Percentiles rank a stretch among this genome's conserved stretches.
Evolutionary conservation across 2,113 vertebrate species (phyloP).

Genomic region (Dinomys branickii): DNA sequence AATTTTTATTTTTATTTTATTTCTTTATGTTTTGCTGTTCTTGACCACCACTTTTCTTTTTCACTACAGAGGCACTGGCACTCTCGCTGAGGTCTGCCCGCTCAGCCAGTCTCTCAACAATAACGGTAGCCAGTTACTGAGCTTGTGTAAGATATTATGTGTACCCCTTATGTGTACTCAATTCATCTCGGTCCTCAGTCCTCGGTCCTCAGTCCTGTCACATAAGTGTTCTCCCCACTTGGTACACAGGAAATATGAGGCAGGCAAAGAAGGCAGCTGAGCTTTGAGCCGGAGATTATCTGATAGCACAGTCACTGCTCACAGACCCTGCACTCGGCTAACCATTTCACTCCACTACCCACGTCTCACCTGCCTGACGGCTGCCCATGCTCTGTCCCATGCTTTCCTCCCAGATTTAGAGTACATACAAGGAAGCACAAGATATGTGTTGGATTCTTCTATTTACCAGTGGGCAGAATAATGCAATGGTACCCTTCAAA

Average conservation of each 20-base stretch:
- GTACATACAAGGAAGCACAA: neutral
- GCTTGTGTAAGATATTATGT: too few species aligned
- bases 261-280: neutral
- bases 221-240: neutral
- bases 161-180: rapidly evolving
- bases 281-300: neutral
- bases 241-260: neutral
- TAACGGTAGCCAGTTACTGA: neutral
- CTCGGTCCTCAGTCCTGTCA: neutral
- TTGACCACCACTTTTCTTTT: neutral
- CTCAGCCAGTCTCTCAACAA: neutral
- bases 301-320: neutral
- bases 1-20: neutral
- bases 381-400: neutral
- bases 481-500: neutral
- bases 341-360: neutral
- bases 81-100: too few species aligned
- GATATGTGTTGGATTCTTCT: neutral
- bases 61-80: too few species aligned
- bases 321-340: rapidly evolving
- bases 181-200: too few species aligned
- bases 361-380: neutral
- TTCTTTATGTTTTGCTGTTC: neutral
- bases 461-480: neutral
- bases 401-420: neutral